A percentile compares a stretch with the other conserved stretches of the same genome.
These are phyloP conservation scores for Agrotis puta DNA, from an alignment of 2,888 invertebrate genomes.

Conservation along the genomic window DNA sequence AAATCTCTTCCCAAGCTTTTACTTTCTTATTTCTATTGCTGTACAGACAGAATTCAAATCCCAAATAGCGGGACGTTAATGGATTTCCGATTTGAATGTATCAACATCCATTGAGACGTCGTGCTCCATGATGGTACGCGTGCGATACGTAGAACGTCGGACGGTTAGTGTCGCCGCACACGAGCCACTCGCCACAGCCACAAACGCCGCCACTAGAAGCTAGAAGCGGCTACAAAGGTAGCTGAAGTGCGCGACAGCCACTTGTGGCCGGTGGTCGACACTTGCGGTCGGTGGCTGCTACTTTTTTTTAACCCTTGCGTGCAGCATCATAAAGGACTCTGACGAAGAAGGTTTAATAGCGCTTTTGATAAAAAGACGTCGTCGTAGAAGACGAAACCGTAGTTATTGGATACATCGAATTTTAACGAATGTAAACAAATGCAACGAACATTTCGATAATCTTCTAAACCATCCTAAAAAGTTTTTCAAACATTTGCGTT, in stretches of 20 bases:
- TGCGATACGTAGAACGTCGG: too few species aligned
- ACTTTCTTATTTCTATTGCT: too few species aligned
- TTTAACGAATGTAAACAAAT: constrained; percentile 60
- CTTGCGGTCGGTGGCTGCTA: constrained; percentile 16
- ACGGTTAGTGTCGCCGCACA: constrained; percentile 1
- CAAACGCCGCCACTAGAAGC: constrained; percentile 58
- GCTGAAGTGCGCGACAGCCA: constrained; percentile 58
- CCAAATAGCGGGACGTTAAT: too few species aligned
- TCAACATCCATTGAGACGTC: constrained; percentile 17
- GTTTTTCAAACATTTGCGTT: constrained; percentile 65
- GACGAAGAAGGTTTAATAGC: constrained; percentile 67
- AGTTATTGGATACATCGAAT: constrained; percentile 65
- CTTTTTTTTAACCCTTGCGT: too few species aligned
- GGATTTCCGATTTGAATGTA: too few species aligned
- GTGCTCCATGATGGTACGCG: too few species aligned
- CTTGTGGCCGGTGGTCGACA: constrained; percentile 17
- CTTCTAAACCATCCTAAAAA: constrained; percentile 53
- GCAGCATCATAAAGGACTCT: constrained; percentile 61
- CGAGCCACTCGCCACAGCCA: constrained; percentile 27
- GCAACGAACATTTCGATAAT: constrained; percentile 64
- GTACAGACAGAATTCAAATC: too few species aligned
- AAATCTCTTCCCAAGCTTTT: constrained; percentile 57
- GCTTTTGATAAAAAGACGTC: constrained; percentile 62
- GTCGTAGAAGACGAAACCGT: constrained; percentile 60
- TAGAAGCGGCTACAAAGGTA: constrained; percentile 60